Base-by-base conservation (phyloP, 1,140 invertebrate species). In the Drosophila albomicans region DNA sequence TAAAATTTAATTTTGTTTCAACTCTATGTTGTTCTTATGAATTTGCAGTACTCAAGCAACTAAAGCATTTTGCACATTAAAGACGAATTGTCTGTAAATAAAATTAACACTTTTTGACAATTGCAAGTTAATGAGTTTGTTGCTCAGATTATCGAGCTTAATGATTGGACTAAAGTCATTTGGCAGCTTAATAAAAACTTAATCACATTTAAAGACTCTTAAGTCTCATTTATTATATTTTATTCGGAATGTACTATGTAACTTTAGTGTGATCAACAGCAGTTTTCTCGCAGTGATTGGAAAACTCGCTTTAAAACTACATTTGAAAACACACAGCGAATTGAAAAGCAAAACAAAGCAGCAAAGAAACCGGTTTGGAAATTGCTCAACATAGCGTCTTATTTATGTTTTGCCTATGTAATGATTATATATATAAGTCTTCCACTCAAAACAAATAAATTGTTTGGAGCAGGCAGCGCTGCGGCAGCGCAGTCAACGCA, bases 21-120 rank as follows among this genome's bases (percentile, higher is more conserved):
- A 59, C 32, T 57, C 54, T n/a, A n/a, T 5, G 32, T n/a, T 1
- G 35, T 25, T 13, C n/a, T 10, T 1, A 15, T 43, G 25, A 2
- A 38, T 46, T 46, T 45, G 5, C 28, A 3, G 13, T 1, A 46
- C 57, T 59, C 41, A 59, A 59, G 41, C 5, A 13, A 20, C 13
- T 15, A 15, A 35, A 35, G 1, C 10, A 32, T 3, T 52, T 41
- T 41, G 20, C 15, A 41, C 5, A 20, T 32, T 57, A 15, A 56
- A 38, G 2, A 16, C 16, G 15, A 56, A 61, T 99, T 96, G 1
- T 95, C 94, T 56, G 10, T 56, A 43, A 16, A 10, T 38, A 15
- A 11, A 45, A 13, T 56, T 16, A 57, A 43, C 41, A 43, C 1
- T 7, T 28, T 28, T 57, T 25, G 8, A 41, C 54, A 41, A 8